These are phyloP conservation scores for Chaetodon trifasciatus DNA, from an alignment of 2,797 vertebrate species.

Conservation along the genomic window DNA sequence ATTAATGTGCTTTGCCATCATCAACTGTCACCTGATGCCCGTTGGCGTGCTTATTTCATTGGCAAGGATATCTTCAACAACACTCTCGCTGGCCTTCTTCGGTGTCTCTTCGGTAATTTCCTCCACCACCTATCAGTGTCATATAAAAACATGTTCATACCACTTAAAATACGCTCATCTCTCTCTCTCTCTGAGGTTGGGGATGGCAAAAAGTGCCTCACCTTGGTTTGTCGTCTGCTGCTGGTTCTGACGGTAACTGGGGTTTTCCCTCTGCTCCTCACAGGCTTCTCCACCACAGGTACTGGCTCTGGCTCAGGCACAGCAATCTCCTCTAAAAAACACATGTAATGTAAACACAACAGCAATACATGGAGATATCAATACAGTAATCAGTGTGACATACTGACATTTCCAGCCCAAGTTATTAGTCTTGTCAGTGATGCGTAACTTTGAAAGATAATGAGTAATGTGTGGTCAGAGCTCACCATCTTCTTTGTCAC, in stretches of 20 bases:
- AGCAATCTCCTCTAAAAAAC: constrained; percentile 71
- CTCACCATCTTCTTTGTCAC: constrained; percentile 94
- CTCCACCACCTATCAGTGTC: constrained; percentile 83
- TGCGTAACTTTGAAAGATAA: no score
- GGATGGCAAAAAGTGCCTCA: constrained; percentile 53
- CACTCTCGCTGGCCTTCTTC: constrained; percentile 88
- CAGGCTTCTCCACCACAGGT: constrained; percentile 88
- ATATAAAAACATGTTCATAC: constrained; percentile 16
- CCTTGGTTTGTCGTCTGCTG: constrained; percentile 91
- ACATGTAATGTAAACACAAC: background rate
- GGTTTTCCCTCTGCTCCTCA: constrained; percentile 89
- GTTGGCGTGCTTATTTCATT: constrained; percentile 92
- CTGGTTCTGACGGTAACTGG: constrained; percentile 87
- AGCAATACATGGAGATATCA: background rate
- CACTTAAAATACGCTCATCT: background rate
- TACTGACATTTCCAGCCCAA: background rate
- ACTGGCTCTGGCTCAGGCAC: constrained; percentile 83
- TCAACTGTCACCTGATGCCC: constrained; percentile 90
- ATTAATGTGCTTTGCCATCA: background rate
- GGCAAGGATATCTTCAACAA: constrained; percentile 95
- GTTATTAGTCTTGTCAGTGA: background rate
- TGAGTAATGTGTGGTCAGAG: background rate
- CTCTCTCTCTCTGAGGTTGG: rapidly evolving
- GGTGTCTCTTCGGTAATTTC: constrained; percentile 83
- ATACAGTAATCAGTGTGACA: background rate